These are phyloP conservation scores for Kryptolebias marmoratus DNA, from an alignment of 2,113 vertebrate genomes.

Conservation along the genomic window DNA sequence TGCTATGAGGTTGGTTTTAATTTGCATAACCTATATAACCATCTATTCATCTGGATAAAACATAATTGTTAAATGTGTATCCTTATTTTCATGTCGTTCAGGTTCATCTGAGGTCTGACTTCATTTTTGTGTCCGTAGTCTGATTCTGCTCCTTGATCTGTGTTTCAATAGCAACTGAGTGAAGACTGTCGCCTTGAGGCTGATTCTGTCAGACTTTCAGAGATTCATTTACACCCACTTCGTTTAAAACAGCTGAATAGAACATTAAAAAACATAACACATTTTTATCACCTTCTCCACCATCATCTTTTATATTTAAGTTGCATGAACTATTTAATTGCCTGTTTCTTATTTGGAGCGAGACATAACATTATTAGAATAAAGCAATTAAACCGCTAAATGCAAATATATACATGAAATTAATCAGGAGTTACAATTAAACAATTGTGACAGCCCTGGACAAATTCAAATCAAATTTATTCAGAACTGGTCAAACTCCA, in stretches of 20 bases:
- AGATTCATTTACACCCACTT: not conserved
- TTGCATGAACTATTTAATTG: not conserved
- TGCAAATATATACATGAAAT: not conserved
- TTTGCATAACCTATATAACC: not conserved
- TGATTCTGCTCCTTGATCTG: too few species aligned
- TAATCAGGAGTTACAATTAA: not conserved
- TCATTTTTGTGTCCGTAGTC: too few species aligned
- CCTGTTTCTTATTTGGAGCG: not conserved
- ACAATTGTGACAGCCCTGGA: too few species aligned
- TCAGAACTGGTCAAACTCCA: too few species aligned
- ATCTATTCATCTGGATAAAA: too few species aligned
- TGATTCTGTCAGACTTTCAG: not conserved
- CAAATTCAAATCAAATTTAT: too few species aligned
- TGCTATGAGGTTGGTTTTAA: not conserved
- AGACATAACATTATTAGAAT: not conserved
- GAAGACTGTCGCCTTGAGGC: not conserved
- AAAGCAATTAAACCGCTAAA: not conserved
- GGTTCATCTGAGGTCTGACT: too few species aligned
- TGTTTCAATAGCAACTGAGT: not conserved
- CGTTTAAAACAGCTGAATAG: not conserved
- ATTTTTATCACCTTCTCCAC: not conserved
- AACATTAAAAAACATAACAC: not conserved
- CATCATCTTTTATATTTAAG: not conserved
- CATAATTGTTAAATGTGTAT: too few species aligned
- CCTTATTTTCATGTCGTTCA: too few species aligned